These are phyloP conservation scores for Siniperca scherzeri DNA, from an alignment of 2,797 vertebrate genomes.

Conservation along the genomic window DNA sequence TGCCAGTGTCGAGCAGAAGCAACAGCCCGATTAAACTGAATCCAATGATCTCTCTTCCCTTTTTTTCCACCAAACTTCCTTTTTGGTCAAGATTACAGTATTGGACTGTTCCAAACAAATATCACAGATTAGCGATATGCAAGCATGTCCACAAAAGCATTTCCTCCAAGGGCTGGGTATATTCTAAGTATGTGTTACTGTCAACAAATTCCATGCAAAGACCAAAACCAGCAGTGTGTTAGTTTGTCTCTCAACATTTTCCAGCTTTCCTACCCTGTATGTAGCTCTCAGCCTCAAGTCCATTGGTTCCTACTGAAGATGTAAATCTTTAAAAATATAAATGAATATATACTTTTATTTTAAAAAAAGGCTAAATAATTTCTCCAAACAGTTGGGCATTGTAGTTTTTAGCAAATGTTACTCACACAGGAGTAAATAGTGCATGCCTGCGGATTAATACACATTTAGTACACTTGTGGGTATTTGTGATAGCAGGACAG, in stretches of 20 bases:
- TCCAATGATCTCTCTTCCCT: slow-evolving; percentile 4
- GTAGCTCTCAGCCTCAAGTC: not conserved
- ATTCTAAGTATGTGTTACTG: not conserved
- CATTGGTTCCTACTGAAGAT: not conserved
- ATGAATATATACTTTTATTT: not conserved
- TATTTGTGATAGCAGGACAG: not conserved
- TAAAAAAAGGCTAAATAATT: not conserved
- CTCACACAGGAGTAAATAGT: not conserved
- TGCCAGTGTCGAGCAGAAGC: not conserved
- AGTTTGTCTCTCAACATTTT: not conserved
- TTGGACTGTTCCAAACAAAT: not conserved
- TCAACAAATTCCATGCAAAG: slow-evolving; percentile 1
- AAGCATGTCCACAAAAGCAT: not conserved
- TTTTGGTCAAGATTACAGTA: slow-evolving; percentile 1
- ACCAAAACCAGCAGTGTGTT: not conserved
- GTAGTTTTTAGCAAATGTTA: not conserved
- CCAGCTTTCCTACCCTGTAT: not conserved
- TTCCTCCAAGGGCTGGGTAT: not conserved
- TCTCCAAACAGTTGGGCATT: no score
- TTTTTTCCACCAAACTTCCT: not conserved
- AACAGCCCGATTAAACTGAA: slow-evolving; percentile 26
- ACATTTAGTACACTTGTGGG: not conserved
- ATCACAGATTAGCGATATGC: not conserved
- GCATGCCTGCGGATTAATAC: not conserved
- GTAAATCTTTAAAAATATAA: not conserved